Conservation (phyloP, 2,113 vertebrate genomes). For the Syngnathus scovelli region DNA sequence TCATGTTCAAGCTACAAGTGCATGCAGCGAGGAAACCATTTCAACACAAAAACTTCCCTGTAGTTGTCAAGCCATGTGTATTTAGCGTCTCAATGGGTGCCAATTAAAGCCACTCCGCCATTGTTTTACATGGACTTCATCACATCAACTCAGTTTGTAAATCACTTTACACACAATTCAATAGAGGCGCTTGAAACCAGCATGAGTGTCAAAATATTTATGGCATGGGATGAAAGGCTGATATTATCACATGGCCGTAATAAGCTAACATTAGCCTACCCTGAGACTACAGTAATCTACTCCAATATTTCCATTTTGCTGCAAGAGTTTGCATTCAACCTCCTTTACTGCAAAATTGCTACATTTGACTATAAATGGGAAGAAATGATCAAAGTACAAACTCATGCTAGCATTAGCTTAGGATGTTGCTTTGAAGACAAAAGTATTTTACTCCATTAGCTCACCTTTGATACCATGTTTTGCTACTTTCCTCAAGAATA, state of each 20-base stretch:
- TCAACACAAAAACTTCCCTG: background rate
- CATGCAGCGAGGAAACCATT: too few relatives aligned
- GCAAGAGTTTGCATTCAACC: background rate
- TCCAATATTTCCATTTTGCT: background rate
- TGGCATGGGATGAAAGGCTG: background rate
- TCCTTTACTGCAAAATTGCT: background rate
- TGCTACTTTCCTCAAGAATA: too few relatives aligned
- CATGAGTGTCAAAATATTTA: background rate
- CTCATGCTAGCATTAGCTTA: background rate
- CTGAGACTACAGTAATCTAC: background rate
- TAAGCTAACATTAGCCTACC: background rate
- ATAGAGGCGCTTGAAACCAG: slow-evolving; percentile 12
- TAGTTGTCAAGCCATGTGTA: background rate
- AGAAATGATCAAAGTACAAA: background rate
- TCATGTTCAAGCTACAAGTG: background rate
- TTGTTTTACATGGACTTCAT: slow-evolving; percentile 31
- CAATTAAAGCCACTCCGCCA: slow-evolving; percentile 17
- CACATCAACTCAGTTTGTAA: slow-evolving; percentile 17
- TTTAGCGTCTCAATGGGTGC: slow-evolving; percentile 8
- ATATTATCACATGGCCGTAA: background rate
- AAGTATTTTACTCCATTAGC: background rate
- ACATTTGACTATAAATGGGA: background rate
- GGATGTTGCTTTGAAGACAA: background rate
- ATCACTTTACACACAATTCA: slow-evolving; percentile 19
- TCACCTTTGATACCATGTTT: background rate